These are phyloP conservation scores for Aradophagus sp. DNA, from an alignment of 1,140 invertebrate species.

Conservation along the genomic window DNA sequence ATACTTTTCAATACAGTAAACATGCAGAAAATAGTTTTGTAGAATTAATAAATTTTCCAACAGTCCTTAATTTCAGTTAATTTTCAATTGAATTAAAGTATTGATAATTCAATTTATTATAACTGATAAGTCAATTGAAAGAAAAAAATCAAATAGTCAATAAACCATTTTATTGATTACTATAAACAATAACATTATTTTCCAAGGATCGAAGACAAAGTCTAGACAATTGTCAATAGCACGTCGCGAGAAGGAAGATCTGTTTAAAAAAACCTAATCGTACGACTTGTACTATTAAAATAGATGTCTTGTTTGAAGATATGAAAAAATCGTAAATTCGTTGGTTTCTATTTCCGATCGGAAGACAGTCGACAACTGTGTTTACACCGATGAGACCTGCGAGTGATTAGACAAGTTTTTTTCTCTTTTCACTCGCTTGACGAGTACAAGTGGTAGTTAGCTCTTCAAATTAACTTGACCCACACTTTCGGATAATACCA, in stretches of 20 bases:
- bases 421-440: conserved; percentile 37
- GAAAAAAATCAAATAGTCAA: no score
- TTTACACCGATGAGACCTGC: conserved; percentile 53
- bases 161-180: no score
- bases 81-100: no score
- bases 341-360: conserved; percentile 45
- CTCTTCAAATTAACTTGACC: conserved; percentile 57
- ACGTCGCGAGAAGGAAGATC: neutral
- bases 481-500: conserved; percentile 47
- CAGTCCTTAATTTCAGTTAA: no score
- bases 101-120: no score
- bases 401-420: conserved; percentile 61
- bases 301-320: conserved; percentile 48
- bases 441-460: conserved; percentile 54
- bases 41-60: no score
- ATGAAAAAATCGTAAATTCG: conserved; percentile 56
- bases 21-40: no score
- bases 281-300: conserved; percentile 48
- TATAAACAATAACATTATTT: no score
- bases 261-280: conserved; percentile 41
- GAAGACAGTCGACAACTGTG: conserved; percentile 40
- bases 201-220: neutral
- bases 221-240: neutral
- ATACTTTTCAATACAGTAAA: no score
- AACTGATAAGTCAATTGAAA: no score